Evolutionary conservation across 2,888 invertebrate genomes (phyloP).

Genomic region (Scaptodrosophila latifasciaeformis): DNA sequence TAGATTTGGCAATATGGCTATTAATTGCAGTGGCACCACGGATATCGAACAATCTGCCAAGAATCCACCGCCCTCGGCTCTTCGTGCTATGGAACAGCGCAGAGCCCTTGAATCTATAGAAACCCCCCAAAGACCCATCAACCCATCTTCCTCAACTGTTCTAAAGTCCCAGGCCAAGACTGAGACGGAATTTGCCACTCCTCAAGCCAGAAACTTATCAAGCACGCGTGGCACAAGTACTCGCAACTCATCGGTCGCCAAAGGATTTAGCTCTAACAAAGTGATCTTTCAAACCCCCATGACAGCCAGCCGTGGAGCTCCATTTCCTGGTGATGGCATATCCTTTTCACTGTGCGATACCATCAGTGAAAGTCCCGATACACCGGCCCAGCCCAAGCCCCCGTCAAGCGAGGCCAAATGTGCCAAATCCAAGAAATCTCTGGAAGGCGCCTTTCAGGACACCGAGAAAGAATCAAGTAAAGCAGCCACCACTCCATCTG

Average conservation of each 20-base stretch:
- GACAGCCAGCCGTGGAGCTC: constrained; percentile 65
- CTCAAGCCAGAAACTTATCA: constrained; percentile 64
- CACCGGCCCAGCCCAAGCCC: constrained; percentile 31
- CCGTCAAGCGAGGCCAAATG: constrained; percentile 17
- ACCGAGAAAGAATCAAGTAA: constrained; percentile 22
- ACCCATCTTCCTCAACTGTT: neutral
- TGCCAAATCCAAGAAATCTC: constrained; percentile 59
- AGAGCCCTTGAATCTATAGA: constrained; percentile 35
- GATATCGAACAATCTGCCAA: constrained; percentile 19
- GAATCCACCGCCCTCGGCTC: constrained; percentile 28
- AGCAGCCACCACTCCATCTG: constrained; percentile 10
- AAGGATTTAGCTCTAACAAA: constrained; percentile 57
- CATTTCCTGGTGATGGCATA: constrained; percentile 66
- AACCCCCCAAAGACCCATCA: constrained; percentile 51
- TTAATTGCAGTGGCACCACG: constrained; percentile 42
- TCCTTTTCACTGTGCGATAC: constrained; percentile 70
- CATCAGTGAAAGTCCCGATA: constrained; percentile 62
- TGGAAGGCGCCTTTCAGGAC: constrained; percentile 51
- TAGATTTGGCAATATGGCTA: constrained; percentile 62
- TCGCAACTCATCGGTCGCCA: neutral
- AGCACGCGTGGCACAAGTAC: constrained; percentile 43
- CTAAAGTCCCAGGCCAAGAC: constrained; percentile 19
- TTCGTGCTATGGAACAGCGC: constrained; percentile 34
- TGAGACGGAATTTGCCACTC: constrained; percentile 69
- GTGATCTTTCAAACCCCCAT: constrained; percentile 74